Evolutionary conservation across 1,140 invertebrate species (phyloP).

Genomic region (Yoshiicerus persimilis): DNA sequence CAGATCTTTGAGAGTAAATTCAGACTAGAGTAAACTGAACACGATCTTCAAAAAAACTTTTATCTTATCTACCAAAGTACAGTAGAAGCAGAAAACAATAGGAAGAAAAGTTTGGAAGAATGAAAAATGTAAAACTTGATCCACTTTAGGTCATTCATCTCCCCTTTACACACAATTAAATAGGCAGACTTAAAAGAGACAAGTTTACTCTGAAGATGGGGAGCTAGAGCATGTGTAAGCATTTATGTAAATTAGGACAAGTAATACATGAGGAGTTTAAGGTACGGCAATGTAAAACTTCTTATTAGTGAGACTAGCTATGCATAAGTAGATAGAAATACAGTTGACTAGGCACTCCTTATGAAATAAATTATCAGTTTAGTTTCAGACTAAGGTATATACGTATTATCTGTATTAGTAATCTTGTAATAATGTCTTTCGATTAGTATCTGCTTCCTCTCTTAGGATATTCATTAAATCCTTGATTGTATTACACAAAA

Average conservation of each 20-base stretch:
- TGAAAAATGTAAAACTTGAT: conserved; percentile 35
- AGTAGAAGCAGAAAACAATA: not conserved
- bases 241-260: conserved; percentile 15
- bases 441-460: not conserved
- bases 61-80: not conserved
- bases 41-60: not conserved
- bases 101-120: not conserved
- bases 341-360: not conserved
- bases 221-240: not conserved
- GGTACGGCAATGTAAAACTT: not conserved
- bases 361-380: not conserved
- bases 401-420: not conserved
- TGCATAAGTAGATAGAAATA: not conserved
- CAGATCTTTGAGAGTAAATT: not conserved
- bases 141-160: conserved; percentile 37
- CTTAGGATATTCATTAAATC: no score
- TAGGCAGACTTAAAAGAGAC: not conserved
- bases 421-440: not conserved
- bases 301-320: not conserved
- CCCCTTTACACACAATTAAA: not conserved
- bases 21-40: not conserved
- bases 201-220: not conserved
- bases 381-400: no score
- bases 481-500: no score
- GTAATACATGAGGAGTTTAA: not conserved